Evolutionary conservation across 2,797 vertebrate genomes (phyloP), one percentile per base, ranked within the genome.

Genomic region (Enteromius viviparus): DNA sequence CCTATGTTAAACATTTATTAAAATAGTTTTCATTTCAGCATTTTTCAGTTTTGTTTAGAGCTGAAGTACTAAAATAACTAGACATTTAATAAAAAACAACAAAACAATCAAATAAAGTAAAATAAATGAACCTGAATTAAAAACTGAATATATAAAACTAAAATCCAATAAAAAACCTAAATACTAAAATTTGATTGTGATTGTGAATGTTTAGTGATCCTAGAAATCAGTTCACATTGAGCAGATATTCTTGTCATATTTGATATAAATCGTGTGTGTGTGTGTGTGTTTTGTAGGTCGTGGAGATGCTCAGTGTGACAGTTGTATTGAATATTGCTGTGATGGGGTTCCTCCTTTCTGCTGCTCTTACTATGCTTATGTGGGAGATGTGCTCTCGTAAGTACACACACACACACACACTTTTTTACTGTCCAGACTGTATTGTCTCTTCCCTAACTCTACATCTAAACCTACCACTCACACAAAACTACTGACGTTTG

Each of bases 341-440:
- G 96, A 96, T 84, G 97, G 96, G 74, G 93, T 93, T 14, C 90
- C 96, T 0, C 95, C 96, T 58, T 98, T 97, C 92, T 98, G 97
- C 90, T 97, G 97, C 88, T 98, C 96, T 4, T 98, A 98, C 94
- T 97, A 97, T 5, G 95, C 96, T 87, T 98, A 97, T 1, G 95
- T 97, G 65, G 96, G 96, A 49, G 97, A 97, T 42, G 95, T 98
- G 78, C 95, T 97, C 79, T 98, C 95, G 96, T 99, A 92, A 96
- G 96, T 97, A 90, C 34, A 72, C 75, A 64, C 29, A 51, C 53
- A 47, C 21, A 68, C 15, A 37, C 32, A 34, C 19, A 34, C 42
- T 62, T 29, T 29, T 62, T 12, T 29, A 6, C 26, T 62, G 60
- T 62, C 26, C 60, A 62, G 29, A 29, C 60, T 62, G 23, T 15